A percentile compares a stretch with the other conserved stretches of the same genome.
Evolutionary conservation across 2,113 vertebrate genomes (phyloP).

Genomic region (Origma solitaria): DNA sequence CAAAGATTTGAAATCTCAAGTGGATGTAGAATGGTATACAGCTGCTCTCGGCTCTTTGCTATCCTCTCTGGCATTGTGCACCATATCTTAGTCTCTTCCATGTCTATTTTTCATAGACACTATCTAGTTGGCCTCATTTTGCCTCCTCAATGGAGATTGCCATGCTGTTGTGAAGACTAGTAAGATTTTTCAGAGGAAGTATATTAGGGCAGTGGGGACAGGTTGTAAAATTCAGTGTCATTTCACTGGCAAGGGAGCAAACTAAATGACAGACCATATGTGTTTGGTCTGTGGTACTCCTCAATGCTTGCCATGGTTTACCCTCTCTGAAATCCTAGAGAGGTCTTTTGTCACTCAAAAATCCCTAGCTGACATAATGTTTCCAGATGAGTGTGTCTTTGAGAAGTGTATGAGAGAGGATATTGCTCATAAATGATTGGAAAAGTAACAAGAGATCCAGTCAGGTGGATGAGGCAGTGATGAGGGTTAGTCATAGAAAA

Average conservation of each 20-base stretch:
- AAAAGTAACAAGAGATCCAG: neutral
- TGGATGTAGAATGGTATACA: neutral
- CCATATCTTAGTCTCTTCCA: neutral
- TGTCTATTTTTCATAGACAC: neutral
- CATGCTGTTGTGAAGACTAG: neutral
- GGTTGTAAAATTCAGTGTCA: neutral
- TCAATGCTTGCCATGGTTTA: neutral
- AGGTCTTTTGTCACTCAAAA: neutral
- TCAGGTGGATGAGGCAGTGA: neutral
- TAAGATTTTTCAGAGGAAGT: neutral
- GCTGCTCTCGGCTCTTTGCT: neutral
- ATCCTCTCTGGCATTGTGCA: neutral
- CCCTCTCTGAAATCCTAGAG: neutral
- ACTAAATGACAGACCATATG: neutral
- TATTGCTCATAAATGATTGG: neutral
- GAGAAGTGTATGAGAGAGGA: neutral
- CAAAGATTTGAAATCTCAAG: conserved; percentile 28
- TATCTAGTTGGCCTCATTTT: neutral
- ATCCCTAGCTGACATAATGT: neutral
- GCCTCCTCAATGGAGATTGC: neutral
- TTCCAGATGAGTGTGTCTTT: neutral
- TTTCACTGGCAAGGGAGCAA: neutral
- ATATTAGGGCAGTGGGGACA: neutral
- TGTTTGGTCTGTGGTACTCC: neutral
- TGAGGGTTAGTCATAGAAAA: neutral